A percentile compares a stretch with the other conserved stretches of the same genome.
These are phyloP conservation scores for Ceratina japonica DNA, from an alignment of 1,140 invertebrate species.

Conservation along the genomic window DNA sequence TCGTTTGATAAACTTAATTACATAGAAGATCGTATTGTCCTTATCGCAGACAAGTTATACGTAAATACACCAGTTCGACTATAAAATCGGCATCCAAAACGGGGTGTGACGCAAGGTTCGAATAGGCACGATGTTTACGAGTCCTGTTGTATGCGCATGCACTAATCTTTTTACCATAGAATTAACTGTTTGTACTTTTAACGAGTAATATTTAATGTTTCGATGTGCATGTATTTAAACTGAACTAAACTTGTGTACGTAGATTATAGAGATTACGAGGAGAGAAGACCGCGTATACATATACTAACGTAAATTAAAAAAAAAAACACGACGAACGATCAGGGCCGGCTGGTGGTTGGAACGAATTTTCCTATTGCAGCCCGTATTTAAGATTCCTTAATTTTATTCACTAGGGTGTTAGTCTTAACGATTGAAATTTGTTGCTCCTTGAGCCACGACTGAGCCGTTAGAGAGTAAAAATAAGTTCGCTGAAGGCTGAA, in stretches of 20 bases:
- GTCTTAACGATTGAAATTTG: conserved; percentile 22
- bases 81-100: conserved; percentile 23
- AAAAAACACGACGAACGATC: conserved; percentile 21
- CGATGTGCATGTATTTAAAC: conserved; percentile 58
- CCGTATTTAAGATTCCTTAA: conserved; percentile 28
- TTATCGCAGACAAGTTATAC: conserved; percentile 4
- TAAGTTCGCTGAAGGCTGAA: conserved; percentile 8
- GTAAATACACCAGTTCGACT: conserved; percentile 36
- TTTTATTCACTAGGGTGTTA: conserved; percentile 34
- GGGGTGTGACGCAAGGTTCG: not conserved
- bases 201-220: conserved; percentile 67
- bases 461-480: not conserved
- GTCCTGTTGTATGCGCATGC: conserved; percentile 41
- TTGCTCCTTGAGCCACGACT: conserved; percentile 13
- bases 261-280: conserved; percentile 14
- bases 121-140: conserved; percentile 39
- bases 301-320: conserved; percentile 5
- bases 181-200: conserved; percentile 60
- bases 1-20: conserved; percentile 42
- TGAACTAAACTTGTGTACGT: conserved; percentile 50
- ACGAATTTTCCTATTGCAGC: conserved; percentile 51
- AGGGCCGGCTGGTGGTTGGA: conserved; percentile 58
- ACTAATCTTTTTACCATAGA: conserved; percentile 54
- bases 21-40: conserved; percentile 23
- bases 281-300: conserved; percentile 7